Base-by-base conservation (phyloP, 2,888 invertebrate genomes). In the Schizotus pectinicornis region DNA sequence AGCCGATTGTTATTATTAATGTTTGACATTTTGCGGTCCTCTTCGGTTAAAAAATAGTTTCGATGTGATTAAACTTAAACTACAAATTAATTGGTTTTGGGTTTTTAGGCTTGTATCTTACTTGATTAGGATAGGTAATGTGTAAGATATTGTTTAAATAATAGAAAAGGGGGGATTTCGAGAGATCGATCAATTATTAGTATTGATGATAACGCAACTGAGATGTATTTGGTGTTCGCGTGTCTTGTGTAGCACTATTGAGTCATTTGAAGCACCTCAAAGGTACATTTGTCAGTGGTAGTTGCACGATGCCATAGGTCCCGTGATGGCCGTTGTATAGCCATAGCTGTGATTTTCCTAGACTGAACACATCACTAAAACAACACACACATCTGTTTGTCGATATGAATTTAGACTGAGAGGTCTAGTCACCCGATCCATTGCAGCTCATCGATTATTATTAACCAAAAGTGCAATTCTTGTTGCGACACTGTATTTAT, bases 281-380 rank as follows among this genome's bases (percentile, higher is more conserved):
- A 65, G 67, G 70, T 71, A 68, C 63, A 62, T 65, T 62, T 53
- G 48, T 56, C 62, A 63, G 62, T 68, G 65, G 66, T 70, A 69
- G 66, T 71, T 72, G 73, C 74, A 73, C 74, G 61, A 68, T 71
- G 72, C 73, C 73, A 70, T 72, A 67, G 67, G 63, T 59, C 57
- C 59, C 61, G 45, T 41, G 47, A 54, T 61, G 66, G 58, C 62
- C 56, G 47, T 71, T 70, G 64, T 67, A 60, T 74, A 75, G 76
- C 78, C 83, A 85, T 84, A 84, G 85, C 86, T 86, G 86, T 86
- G 86, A 86, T 86, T 68, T 67, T 67, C 67, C 56, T 69, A 70
- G 70, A 70, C 70, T 70, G 69, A 68, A 72, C 74, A 74, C 75
- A 71, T 69, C 68, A 71, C 70, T 69, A 63, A 58, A 64, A 57